These are phyloP conservation scores for Motacilla alba DNA, from an alignment of 2,113 vertebrate species.

Conservation along the genomic window DNA sequence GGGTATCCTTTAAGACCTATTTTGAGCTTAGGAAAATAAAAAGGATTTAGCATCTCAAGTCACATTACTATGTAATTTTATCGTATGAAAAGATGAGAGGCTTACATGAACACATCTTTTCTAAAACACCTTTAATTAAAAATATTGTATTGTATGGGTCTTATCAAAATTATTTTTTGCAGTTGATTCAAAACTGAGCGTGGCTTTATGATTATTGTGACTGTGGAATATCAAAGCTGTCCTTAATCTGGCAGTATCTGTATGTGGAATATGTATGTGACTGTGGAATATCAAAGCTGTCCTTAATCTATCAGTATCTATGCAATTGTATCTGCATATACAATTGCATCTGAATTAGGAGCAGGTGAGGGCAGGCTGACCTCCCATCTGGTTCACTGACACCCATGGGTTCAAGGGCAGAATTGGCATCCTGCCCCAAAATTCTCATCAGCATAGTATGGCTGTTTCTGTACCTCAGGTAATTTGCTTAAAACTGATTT, in stretches of 20 bases:
- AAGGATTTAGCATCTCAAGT: background rate
- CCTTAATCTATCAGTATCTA: background rate
- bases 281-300: background rate
- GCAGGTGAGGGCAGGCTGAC: background rate
- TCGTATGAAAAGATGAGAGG: background rate
- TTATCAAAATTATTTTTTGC: background rate
- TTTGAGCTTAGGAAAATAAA: background rate
- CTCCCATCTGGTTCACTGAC: background rate
- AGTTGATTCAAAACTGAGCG: background rate
- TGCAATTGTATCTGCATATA: too few relatives aligned
- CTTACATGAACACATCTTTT: background rate
- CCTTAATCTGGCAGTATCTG: background rate
- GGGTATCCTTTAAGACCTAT: background rate
- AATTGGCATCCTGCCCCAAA: background rate
- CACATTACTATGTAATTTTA: background rate
- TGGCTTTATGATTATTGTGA: background rate
- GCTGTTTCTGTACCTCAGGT: background rate
- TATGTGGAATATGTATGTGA: too few relatives aligned
- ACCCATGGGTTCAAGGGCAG: background rate
- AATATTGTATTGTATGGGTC: background rate
- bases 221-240: background rate
- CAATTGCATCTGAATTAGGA: background rate
- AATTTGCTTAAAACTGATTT: background rate
- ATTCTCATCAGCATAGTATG: background rate
- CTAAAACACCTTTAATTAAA: background rate